phyloP scores from a whole-genome alignment of 1,140 invertebrate species.

The Maconellicoccus hirsutus region DNA sequence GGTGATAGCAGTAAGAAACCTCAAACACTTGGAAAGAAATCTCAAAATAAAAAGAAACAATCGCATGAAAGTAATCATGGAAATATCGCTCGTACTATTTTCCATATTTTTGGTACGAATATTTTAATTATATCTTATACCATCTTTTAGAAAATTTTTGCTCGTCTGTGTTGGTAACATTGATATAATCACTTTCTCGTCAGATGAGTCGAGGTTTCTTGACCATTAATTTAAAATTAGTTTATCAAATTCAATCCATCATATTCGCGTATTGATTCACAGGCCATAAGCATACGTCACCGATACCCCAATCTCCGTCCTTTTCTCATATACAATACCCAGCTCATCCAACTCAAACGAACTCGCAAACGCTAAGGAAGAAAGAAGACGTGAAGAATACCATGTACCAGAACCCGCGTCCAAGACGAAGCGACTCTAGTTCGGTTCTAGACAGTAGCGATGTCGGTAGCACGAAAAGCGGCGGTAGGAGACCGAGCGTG shows the following conservation, averaged over 20 bases:
- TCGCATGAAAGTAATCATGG: neutral
- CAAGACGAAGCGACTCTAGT: neutral
- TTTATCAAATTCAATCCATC: no score
- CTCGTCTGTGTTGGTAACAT: no score
- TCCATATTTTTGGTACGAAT: conserved; percentile 27
- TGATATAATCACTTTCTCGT: no score
- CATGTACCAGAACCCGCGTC: neutral
- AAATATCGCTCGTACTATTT: conserved; percentile 26
- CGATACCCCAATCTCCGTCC: neutral
- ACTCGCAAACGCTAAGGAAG: neutral
- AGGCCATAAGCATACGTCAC: neutral
- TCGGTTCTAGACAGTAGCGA: conserved; percentile 9
- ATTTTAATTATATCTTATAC: no score
- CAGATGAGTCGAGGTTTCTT: no score
- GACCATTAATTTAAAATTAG: no score
- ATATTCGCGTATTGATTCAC: neutral
- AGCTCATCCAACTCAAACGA: neutral
- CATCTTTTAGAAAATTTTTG: no score
- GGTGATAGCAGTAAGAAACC: neutral
- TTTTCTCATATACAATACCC: neutral
- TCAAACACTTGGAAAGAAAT: neutral
- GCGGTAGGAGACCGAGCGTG: conserved; percentile 60
- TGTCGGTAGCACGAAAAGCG: conserved; percentile 47
- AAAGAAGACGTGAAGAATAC: neutral
- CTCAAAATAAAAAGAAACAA: neutral